Evolutionary conservation across 2,888 invertebrate genomes (phyloP), one percentile per base, ranked within the genome.

Genomic region (Papilio demoleus): DNA sequence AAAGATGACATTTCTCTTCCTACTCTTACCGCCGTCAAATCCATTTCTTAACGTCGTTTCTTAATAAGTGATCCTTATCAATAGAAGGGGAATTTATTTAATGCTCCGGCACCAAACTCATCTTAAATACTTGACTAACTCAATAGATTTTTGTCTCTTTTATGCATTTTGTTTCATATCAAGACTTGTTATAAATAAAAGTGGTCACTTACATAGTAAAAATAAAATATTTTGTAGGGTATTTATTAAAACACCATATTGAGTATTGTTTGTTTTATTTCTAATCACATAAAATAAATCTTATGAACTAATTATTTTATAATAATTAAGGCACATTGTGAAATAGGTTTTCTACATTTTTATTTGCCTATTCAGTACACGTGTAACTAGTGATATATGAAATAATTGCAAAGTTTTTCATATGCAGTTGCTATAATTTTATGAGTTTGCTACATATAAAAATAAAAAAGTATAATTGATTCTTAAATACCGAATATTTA

Each of bases 251-350:
- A 67, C 17, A 67, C 6, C 2, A 22, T 17, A 58, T n/a, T 68
- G 64, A 58, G 31, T 67, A 71, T 74, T 73, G 70, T 74, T 75
- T 70, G 75, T 73, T 77, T 76, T 77, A 77, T 79, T 77, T 72
- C 74, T 79, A 79, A 74, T 80, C 77, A 79, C 73, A 77, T 75
- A 81, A 77, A 77, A 78, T 75, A 75, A 74, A 76, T 38, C 80
- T 81, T 82, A 81, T 9, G 72, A 72, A 72, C 76, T 81, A 83
- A 67, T 61, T 62, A 66, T 77, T 80, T 80, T 82, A 83, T 75
- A 82, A 83, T 81, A 83, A 81, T 84, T 84, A 86, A 85, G 85
- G 85, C 85, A 86, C 85, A 81, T 83, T 80, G 76, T 75, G 79
- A 80, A 80, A 80, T 75, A 76, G 76, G 31, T 65, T 68, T 73